phyloP scores from a whole-genome alignment of 2,113 vertebrate genomes.

The Anolis carolinensis region DNA sequence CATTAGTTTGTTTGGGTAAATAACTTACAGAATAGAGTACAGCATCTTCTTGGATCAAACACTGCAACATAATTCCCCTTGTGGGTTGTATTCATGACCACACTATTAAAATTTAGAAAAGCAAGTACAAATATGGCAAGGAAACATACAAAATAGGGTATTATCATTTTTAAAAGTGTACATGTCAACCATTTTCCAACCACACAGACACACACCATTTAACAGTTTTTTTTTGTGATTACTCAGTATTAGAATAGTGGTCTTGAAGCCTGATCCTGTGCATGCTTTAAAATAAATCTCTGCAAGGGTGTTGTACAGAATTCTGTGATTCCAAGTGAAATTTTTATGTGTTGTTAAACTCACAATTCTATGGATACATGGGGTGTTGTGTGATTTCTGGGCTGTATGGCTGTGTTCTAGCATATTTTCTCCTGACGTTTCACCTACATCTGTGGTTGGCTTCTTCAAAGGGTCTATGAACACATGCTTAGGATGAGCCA shows the following conservation, averaged over 20 bases:
- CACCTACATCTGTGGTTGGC: no score
- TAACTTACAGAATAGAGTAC: conserved; percentile 36
- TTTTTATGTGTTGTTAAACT: no score
- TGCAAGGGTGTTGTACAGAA: no score
- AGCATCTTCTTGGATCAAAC: conserved; percentile 50
- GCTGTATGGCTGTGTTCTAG: no score
- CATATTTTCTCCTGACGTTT: no score
- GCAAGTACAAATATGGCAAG: conserved; percentile 1
- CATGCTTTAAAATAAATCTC: background rate
- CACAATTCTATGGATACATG: no score
- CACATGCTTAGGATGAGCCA: no score
- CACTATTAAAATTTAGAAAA: background rate
- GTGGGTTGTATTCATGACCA: background rate
- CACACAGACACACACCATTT: background rate
- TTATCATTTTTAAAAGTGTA: background rate
- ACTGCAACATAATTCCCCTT: conserved; percentile 11
- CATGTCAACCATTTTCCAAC: background rate
- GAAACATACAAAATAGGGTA: background rate
- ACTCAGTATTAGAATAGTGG: background rate
- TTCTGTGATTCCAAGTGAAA: no score
- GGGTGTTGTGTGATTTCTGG: no score
- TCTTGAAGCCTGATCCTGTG: background rate
- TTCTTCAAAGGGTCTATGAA: no score
- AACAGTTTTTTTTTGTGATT: background rate
- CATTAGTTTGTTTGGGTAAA: conserved; percentile 60